phyloP scores from a whole-genome alignment of 2,797 vertebrate species.

The Crossoptilon crossoptilon region DNA sequence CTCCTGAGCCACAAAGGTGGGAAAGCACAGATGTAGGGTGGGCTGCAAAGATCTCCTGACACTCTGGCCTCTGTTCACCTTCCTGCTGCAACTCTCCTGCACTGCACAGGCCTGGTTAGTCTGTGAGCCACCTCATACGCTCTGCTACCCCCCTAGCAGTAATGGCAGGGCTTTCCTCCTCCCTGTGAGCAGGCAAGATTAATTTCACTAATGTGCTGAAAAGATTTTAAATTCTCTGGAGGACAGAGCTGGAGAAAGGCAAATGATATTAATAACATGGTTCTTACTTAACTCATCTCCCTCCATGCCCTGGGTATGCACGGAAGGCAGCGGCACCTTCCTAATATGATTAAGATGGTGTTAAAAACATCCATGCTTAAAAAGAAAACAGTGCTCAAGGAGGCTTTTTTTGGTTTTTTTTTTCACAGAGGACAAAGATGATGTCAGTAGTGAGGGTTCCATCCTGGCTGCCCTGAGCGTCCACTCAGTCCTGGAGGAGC shows the following conservation, averaged over 20 bases:
- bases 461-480: not conserved
- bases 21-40: not conserved
- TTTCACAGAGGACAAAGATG: not conserved
- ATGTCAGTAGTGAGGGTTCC: not conserved
- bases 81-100: not conserved
- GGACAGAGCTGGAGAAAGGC: not conserved
- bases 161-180: not conserved
- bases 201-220: not conserved
- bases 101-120: not conserved
- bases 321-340: not conserved
- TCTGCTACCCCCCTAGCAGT: fast-evolving
- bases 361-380: not conserved
- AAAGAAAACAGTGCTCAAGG: not conserved
- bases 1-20: not conserved
- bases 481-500: not conserved
- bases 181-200: not conserved
- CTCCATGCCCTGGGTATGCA: not conserved
- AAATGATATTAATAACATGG: not conserved
- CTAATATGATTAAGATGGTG: not conserved
- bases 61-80: not conserved
- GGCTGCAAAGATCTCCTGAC: not conserved
- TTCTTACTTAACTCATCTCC: not conserved
- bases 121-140: not conserved
- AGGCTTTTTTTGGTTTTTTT: not conserved
- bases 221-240: not conserved